phyloP scores from a whole-genome alignment of 2,888 invertebrate species.

The Microchrysa polita region DNA sequence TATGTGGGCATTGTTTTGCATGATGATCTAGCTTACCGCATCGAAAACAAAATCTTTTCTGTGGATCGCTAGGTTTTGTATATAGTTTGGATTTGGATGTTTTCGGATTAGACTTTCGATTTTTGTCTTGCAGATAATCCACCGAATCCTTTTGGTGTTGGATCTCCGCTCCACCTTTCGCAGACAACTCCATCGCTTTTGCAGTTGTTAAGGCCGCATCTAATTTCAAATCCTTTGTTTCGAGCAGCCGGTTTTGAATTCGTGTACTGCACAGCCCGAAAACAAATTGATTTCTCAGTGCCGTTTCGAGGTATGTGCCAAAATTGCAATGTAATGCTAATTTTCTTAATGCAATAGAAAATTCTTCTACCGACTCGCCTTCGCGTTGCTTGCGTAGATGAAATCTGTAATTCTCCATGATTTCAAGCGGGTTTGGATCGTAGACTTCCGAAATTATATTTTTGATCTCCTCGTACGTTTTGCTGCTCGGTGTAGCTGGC shows the following conservation, averaged over 20 bases:
- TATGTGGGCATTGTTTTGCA: no score
- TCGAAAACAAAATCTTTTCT: no score
- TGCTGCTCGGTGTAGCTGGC: conserved; percentile 3
- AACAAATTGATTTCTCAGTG: conserved; percentile 54
- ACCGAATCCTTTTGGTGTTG: conserved; percentile 51
- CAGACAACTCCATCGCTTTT: conserved; percentile 53
- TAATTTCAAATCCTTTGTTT: conserved; percentile 52
- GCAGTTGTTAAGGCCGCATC: conserved; percentile 53
- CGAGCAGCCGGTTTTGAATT: conserved; percentile 54
- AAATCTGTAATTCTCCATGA: conserved; percentile 54
- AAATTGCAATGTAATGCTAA: conserved; percentile 52
- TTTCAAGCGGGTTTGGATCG: conserved; percentile 53
- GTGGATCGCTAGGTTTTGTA: no score
- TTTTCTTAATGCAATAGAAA: conserved; percentile 51
- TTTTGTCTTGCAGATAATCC: no score
- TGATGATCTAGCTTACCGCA: no score
- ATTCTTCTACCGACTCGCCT: conserved; percentile 52
- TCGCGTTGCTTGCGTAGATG: conserved; percentile 52
- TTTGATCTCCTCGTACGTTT: conserved; percentile 3
- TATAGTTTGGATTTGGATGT: no score
- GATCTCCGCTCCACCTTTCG: conserved; percentile 46
- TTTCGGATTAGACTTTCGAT: no score
- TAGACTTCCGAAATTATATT: background rate
- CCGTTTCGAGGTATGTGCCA: conserved; percentile 53
- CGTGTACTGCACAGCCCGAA: conserved; percentile 52